Evolutionary conservation across 2,888 invertebrate species (phyloP).

Genomic region (Cosmia trapezina): DNA sequence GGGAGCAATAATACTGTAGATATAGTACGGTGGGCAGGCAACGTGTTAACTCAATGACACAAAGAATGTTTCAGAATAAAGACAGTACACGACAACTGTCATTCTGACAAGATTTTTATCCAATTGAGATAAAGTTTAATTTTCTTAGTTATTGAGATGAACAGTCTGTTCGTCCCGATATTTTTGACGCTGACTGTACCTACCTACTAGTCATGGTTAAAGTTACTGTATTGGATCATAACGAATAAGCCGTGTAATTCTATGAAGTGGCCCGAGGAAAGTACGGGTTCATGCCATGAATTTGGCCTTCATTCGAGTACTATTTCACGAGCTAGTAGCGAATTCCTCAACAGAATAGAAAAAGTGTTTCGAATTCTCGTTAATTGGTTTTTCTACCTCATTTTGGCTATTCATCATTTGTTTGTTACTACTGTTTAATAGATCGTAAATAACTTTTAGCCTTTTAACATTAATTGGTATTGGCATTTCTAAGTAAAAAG

Average conservation of each 20-base stretch:
- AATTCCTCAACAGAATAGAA: slow-evolving; percentile 41
- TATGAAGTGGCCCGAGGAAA: slow-evolving; percentile 80
- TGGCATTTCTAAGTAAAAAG: not conserved
- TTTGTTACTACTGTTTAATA: slow-evolving; percentile 25
- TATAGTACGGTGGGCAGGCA: no score
- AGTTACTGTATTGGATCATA: slow-evolving; percentile 76
- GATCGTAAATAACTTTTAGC: slow-evolving; percentile 29
- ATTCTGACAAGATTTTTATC: no score
- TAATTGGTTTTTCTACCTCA: slow-evolving; percentile 23
- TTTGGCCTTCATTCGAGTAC: slow-evolving; percentile 58
- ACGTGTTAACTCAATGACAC: no score
- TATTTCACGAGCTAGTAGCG: slow-evolving; percentile 14
- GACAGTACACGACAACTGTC: no score
- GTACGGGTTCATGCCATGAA: slow-evolving; percentile 70
- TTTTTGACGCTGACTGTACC: no score
- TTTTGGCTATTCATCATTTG: slow-evolving; percentile 33
- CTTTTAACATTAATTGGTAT: not conserved
- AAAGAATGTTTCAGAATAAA: no score
- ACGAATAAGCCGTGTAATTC: slow-evolving; percentile 82
- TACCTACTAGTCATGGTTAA: slow-evolving; percentile 71
- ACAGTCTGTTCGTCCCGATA: no score
- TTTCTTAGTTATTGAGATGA: no score
- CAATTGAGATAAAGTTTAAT: no score
- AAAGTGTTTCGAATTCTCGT: slow-evolving; percentile 44
- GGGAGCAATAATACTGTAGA: no score